Conservation (phyloP, 1,140 invertebrate species). For the Ostrea edulis region DNA sequence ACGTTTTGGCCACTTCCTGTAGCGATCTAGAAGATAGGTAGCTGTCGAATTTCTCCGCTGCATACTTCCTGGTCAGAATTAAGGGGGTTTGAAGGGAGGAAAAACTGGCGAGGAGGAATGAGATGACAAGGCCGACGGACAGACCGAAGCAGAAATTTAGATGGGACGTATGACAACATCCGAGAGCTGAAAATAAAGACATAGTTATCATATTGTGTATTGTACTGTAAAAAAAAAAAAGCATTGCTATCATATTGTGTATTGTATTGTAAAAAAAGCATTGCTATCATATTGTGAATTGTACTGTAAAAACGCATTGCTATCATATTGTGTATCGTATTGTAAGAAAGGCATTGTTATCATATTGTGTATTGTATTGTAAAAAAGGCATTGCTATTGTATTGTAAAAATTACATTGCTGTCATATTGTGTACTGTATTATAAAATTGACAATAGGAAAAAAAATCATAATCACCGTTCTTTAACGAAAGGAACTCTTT, state of each 20-base stretch:
- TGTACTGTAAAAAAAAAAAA: not conserved
- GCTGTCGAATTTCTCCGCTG: not conserved
- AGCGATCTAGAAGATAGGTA: not conserved
- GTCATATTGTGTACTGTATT: too few species aligned
- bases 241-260: too few species aligned
- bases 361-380: too few species aligned
- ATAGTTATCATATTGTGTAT: too few species aligned
- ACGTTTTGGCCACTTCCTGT: not conserved
- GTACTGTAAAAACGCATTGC: too few species aligned
- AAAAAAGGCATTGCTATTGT: too few species aligned
- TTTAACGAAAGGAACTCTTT: too few species aligned
- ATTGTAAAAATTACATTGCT: too few species aligned
- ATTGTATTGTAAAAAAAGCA: not conserved
- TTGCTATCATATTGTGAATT: too few species aligned
- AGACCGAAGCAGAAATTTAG: constrained; percentile 54
- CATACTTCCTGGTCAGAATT: constrained; percentile 13
- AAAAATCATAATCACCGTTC: too few species aligned
- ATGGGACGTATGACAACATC: constrained; percentile 31
- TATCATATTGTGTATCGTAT: too few species aligned
- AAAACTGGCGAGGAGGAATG: constrained; percentile 40
- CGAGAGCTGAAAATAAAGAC: not conserved
- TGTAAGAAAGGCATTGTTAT: not conserved
- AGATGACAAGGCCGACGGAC: constrained; percentile 52
- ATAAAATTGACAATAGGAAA: too few species aligned
- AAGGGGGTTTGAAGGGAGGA: constrained; percentile 13